Percentiles rank a stretch among this genome's conserved stretches.
Evolutionary conservation across 2,797 vertebrate species (phyloP).

Genomic region (Lithobates pipiens): DNA sequence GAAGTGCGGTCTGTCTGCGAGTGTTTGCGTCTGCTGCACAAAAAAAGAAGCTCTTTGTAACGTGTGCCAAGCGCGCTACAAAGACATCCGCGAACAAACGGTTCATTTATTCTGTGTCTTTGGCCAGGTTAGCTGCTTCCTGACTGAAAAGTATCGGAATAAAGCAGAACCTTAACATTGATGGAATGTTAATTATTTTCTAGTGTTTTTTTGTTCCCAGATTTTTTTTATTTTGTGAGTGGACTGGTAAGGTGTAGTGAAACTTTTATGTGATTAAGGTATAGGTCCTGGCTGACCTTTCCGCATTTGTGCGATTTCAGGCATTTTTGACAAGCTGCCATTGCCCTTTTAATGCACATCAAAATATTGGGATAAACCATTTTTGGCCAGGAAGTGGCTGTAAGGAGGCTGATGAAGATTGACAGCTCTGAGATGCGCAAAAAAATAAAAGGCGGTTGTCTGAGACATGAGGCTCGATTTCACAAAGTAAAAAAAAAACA

Average conservation of each 20-base stretch:
- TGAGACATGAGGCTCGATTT: no score
- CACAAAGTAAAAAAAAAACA: no score
- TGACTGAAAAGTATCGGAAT: constrained; percentile 5
- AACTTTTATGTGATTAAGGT: not conserved
- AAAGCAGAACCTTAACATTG: not conserved
- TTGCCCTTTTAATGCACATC: no score
- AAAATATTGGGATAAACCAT: no score
- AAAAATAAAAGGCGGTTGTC: no score
- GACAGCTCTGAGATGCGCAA: no score
- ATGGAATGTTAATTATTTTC: constrained; percentile 15
- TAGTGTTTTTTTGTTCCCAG: constrained; percentile 5
- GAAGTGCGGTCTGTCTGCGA: constrained; percentile 52
- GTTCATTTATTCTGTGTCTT: constrained; percentile 54
- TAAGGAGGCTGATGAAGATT: no score
- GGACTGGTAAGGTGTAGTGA: not conserved
- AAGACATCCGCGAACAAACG: constrained; percentile 54
- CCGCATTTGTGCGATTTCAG: no score
- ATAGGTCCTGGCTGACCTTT: not conserved
- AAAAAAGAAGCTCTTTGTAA: constrained; percentile 59
- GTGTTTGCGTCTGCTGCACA: constrained; percentile 57
- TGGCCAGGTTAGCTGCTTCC: constrained; percentile 54
- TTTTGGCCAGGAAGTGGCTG: no score
- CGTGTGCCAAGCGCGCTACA: constrained; percentile 54
- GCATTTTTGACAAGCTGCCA: no score
- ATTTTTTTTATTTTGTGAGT: not conserved